Base-by-base conservation (phyloP, 2,888 invertebrate genomes). In the Pogonocherus hispidulus region DNA sequence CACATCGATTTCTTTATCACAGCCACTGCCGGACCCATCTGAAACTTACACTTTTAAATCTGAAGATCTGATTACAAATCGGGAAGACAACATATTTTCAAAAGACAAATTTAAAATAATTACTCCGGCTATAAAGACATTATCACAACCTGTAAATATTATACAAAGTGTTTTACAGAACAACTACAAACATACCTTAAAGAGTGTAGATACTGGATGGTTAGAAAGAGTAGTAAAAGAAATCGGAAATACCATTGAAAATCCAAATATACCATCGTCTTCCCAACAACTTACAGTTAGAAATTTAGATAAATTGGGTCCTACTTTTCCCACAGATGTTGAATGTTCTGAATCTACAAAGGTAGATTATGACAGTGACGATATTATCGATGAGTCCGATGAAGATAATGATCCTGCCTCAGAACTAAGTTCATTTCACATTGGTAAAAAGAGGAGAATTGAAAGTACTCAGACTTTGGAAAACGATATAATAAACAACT, bases 291-390 rank as follows among this genome's bases (percentile, higher is more conserved):
- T 19, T 9, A 16, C 14, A 4, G 8, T 19, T 6, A 32, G 16
- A 9, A 32, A 11, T 16, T 49, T 20, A 18, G 14, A 4, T 16
- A 46, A 16, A n/a, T 16, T 11, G 8, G 19, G 19, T 5, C 23
- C 9, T 0, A 9, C 18, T 16, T 9, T 22, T 37, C 23, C 23
- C 16, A 59, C 18, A 35, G 52, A 44, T 19, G 47, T 63, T 3
- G 47, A 46, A 66, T 32, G 51, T 27, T 52, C 41, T 52, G 66
- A 60, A 63, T 70, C 70, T 51, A 75, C 79, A 75, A 75, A 73
- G 52, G 70, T 72, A 52, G 82, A 82, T 74, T 86, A 86, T 72
- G 91, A 92, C 77, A 90, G 90, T 79, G 92, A 94, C 77, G 94
- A 94, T 82, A 86, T 90, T 68, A 87, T 92, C 60, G 89, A 77